Evolutionary conservation across 1,140 invertebrate species (phyloP).

Genomic region (Cryptotermes secundus): DNA sequence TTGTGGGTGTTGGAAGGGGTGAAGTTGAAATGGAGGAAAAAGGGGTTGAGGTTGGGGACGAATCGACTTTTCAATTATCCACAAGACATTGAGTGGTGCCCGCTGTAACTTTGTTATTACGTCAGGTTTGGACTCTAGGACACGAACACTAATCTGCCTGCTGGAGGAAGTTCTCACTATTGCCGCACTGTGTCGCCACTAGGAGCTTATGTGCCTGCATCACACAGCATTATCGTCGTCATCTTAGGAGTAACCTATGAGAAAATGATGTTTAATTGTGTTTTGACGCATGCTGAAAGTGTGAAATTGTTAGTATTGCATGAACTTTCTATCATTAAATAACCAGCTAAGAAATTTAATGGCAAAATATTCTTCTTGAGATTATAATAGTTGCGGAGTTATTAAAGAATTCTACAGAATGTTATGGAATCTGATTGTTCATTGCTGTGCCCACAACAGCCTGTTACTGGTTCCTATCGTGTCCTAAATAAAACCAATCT

Average conservation of each 20-base stretch:
- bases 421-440: no score
- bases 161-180: neutral
- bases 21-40: neutral
- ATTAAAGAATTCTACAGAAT: no score
- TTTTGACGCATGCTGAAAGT: no score
- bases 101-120: neutral
- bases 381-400: no score
- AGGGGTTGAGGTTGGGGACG: neutral
- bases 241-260: neutral
- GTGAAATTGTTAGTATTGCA: no score
- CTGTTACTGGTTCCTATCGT: no score
- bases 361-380: no score
- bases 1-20: neutral
- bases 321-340: no score
- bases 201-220: neutral
- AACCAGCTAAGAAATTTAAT: no score
- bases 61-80: conserved; percentile 14
- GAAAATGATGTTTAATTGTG: no score
- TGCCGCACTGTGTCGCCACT: neutral
- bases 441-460: no score
- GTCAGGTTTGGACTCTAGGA: neutral
- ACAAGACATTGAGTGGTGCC: neutral
- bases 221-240: neutral
- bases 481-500: no score
- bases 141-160: neutral